phyloP scores from a whole-genome alignment of 2,113 vertebrate genomes.

The Paradoxurus hermaphroditus region DNA sequence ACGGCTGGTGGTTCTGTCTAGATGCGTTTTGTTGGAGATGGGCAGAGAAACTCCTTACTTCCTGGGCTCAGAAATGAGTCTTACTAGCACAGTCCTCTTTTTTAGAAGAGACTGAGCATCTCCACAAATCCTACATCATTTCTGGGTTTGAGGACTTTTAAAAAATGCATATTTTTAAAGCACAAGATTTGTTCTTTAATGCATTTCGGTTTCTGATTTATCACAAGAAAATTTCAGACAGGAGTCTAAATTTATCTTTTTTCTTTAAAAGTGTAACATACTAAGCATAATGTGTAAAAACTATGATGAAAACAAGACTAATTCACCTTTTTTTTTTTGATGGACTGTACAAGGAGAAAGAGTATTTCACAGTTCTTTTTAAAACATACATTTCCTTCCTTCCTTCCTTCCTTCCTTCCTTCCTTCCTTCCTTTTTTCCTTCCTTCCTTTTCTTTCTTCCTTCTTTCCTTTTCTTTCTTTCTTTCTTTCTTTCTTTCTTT shows the following conservation, averaged over 20 bases:
- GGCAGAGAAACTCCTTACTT: not conserved
- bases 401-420: not conserved
- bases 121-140: not conserved
- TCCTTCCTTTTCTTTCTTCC: too few species aligned
- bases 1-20: not conserved
- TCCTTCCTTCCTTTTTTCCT: too few species aligned
- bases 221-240: not conserved
- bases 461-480: too few species aligned
- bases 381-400: not conserved
- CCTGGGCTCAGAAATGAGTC: not conserved
- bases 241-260: constrained; percentile 2
- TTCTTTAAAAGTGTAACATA: not conserved
- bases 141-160: not conserved
- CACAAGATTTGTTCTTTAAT: constrained; percentile 4
- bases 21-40: not conserved
- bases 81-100: not conserved
- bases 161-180: constrained; percentile 19
- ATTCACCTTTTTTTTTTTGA: not conserved
- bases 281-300: constrained; percentile 5
- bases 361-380: not conserved
- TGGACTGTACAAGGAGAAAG: not conserved
- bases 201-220: constrained; percentile 36
- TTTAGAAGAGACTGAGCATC: not conserved
- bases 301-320: constrained; percentile 5
- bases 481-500: too few species aligned